Evolutionary conservation across 2,888 invertebrate genomes (phyloP), one percentile per base, ranked within the genome.

Genomic region (Dione vanillae): DNA sequence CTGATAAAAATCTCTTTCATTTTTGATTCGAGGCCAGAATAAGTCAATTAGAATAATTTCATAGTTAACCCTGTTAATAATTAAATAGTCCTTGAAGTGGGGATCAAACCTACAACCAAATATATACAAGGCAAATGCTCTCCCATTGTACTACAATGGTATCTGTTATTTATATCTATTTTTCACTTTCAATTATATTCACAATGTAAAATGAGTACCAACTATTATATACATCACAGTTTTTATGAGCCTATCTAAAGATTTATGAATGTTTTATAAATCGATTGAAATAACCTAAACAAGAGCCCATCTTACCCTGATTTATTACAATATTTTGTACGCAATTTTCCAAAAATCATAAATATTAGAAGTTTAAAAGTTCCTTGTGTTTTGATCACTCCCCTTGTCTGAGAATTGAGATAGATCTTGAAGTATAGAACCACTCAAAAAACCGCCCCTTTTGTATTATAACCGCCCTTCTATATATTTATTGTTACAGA

Each of bases 391-490:
- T 86, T 89, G 91, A 91, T 93, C 92, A 92, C 92, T 89, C 91
- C 91, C 90, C 88, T 85, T 89, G 88, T 90, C 88, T 86, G 85
- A 83, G 83, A 83, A 83, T 76, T 85, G 86, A 85, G 87, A 89
- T 70, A 69, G 62, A 73, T 68, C 72, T 72, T 74, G 11, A 35
- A 56, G 83, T 84, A 78, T 75, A 80, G 79, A 83, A 84, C 85
- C 80, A 82, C 79, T 85, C 78, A 82, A 89, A 90, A 88, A 92
- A 81, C 82, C 76, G 82, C 64, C 49, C 85, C 88, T 86, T 87
- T 92, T 92, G 88, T 92, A 83, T 85, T 79, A 82, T 88, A 85
- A 90, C 88, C 91, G 91, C 86, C 88, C 89, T 88, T 89, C 87
- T 83, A 81, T 80, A 85, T 89, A 92, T 92, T 92, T 93, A 93